These are phyloP conservation scores for Alca torda DNA, from an alignment of 2,797 vertebrate genomes.

Conservation along the genomic window DNA sequence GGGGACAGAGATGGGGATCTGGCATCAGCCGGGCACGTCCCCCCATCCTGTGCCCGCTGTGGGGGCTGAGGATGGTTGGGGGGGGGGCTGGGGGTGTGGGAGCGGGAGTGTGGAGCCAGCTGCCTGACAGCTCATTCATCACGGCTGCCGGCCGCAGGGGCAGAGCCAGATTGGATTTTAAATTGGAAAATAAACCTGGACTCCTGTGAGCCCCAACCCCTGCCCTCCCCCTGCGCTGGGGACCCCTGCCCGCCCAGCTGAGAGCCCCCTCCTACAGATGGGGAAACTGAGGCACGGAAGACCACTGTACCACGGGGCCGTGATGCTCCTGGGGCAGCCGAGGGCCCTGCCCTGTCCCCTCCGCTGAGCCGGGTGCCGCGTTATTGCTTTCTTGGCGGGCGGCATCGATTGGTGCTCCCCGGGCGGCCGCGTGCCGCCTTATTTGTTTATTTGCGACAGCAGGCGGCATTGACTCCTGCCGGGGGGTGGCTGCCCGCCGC, in stretches of 20 bases:
- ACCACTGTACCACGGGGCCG: rapidly evolving
- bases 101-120: not conserved
- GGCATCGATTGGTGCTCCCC: slow-evolving; percentile 26
- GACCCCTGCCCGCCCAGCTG: not conserved
- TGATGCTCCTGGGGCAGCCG: not conserved
- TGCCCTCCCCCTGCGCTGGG: not conserved
- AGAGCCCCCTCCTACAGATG: not conserved
- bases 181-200: slow-evolving; percentile 69
- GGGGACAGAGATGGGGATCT: not conserved
- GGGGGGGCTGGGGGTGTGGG: not conserved
- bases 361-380: not conserved
- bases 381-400: not conserved
- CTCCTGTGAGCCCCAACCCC: not conserved
- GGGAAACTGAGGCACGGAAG: not conserved
- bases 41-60: rapidly evolving
- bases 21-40: rapidly evolving
- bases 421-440: slow-evolving; percentile 1
- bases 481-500: not conserved
- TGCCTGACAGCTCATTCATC: slow-evolving; percentile 62
- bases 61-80: too few relatives aligned
- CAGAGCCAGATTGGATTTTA: slow-evolving; percentile 74
- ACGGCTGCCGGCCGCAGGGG: not conserved
- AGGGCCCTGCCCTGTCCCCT: not conserved
- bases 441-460: slow-evolving; percentile 59
- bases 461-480: slow-evolving; percentile 26